A percentile compares a stretch with the other conserved stretches of the same genome.
phyloP scores from a whole-genome alignment of 2,888 invertebrate species.

The Stramonita haemastoma region DNA sequence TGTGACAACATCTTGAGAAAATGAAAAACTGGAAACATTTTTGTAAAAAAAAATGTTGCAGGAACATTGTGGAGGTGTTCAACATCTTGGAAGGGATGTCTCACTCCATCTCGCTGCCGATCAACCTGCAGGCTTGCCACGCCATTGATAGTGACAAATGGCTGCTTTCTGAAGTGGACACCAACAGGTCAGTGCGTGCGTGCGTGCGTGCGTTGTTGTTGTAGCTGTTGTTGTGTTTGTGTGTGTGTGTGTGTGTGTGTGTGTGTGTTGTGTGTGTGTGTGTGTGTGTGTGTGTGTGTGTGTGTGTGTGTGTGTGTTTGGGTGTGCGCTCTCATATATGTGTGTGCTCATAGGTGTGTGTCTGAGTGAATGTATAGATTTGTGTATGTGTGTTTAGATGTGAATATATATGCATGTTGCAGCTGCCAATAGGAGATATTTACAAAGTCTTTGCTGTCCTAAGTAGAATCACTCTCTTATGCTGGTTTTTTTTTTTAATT shows the following conservation, averaged over 20 bases:
- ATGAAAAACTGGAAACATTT: no score
- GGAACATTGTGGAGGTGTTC: slow-evolving; percentile 65
- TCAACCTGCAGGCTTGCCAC: slow-evolving; percentile 63
- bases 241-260: background rate
- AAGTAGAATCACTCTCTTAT: no score
- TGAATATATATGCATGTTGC: background rate
- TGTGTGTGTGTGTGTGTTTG: slow-evolving; percentile 20
- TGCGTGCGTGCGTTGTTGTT: background rate
- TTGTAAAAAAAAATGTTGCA: slow-evolving; percentile 47
- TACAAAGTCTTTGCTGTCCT: no score
- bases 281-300: background rate
- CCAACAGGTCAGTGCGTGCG: slow-evolving; percentile 54
- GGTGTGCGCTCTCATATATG: background rate
- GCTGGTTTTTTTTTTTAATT: no score
- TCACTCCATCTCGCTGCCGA: slow-evolving; percentile 66
- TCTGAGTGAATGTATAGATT: background rate
- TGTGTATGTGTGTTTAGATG: background rate
- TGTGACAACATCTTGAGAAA: no score
- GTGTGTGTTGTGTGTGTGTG: background rate
- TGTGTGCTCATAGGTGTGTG: background rate
- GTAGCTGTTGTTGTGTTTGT: background rate
- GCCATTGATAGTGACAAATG: slow-evolving; percentile 64
- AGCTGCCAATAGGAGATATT: no score
- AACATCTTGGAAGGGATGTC: slow-evolving; percentile 68
- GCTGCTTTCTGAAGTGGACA: slow-evolving; percentile 66